Base-by-base conservation (phyloP, 1,140 invertebrate species). In the Nephotettix cincticeps region DNA sequence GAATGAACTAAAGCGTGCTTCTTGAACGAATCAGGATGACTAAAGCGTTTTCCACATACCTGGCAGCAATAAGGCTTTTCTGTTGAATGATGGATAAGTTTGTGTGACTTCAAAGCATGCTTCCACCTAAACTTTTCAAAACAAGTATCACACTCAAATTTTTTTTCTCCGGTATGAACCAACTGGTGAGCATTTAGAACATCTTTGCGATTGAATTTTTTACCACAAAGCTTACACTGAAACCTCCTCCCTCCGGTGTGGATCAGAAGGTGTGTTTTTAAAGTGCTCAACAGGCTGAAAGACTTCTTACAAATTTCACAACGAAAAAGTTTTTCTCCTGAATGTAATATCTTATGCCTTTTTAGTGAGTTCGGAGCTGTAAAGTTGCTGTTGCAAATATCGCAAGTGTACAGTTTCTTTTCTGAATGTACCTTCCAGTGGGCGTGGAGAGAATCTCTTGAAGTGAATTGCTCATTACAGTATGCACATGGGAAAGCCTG, bases 301-400 rank as follows among this genome's bases (percentile, higher is more conserved):
- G 56, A 25, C n/a, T 61, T 25, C 27, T 61, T 21, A 61, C 56
- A 61, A 27, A 61, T 61, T 28, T 61, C 56, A 61, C 56, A 61
- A 6, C 56, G 56, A 27, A 61, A 61, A 14, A 29, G 56, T 27
- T 61, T 61, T 28, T 27, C 56, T 25, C 13, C 23, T 6, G 21
- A 25, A 27, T 61, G 56, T 28, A 29, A 21, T 1, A 61, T 9
- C n/a, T 61, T 61, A 27, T 61, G 56, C 56, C 27, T 29, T 28
- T 61, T 61, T 27, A 61, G 23, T 9, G 27, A 25, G 21, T 27
- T 29, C 23, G n/a, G 4, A 21, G 56, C 27, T 27, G 56, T 4
- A 61, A 61, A 61, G 3, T 25, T 61, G 13, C 27, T 29, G 4
- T 61, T 4, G n/a, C 56, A 61, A 23, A 61, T 29, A 21, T 61